Evolutionary conservation across 92 coral and sea anemone species (phyloP), one percentile per base, ranked within the genome.

Genomic region (Bergia puertoricense): DNA sequence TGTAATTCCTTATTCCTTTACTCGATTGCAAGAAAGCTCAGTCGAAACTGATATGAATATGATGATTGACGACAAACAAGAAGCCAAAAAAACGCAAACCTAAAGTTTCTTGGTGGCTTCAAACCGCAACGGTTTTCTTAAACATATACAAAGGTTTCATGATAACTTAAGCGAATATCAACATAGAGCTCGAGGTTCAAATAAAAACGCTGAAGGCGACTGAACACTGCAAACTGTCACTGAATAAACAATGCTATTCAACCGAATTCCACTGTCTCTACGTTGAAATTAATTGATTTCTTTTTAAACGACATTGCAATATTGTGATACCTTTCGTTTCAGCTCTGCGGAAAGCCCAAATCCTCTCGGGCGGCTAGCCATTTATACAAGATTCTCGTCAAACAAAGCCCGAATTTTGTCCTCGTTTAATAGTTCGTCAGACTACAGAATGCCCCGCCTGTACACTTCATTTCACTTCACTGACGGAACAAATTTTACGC

Each of bases 331-430:
- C 85, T 81, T 81, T 57, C 85, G 71, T 66, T 62, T 38, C 50
- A 81, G 74, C 37, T 81, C 85, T 6, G 85, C 85, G 5, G 85
- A 16, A 2, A 81, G 50, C 8, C 85, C 85, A 66, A 16, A 81
- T 36, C 85, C 85, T 8, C 54, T 18, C 15, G 85, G 74, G 16
- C 85, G 85, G 30, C 74, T 81, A 22, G 85, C 30, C 85, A 81
- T 81, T 81, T 62, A 40, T 37, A 38, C 14, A 20, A 39, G 10
- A 65, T 81, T 51, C 39, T 40, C n/a, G 16, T 16, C 44, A 14
- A 38, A 51, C 16, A 80, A 80, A 6, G 22, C 22, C 16, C 22
- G 48, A 20, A 3, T 42, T 43, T 16, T 45, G 59, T 77, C 48
- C 45, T 20, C 37, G 18, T 3, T 30, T 30, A 30, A 30, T 77